Evolutionary conservation across 2,888 invertebrate species (phyloP), one percentile per base, ranked within the genome.

Genomic region (Agapetus fuscipes): DNA sequence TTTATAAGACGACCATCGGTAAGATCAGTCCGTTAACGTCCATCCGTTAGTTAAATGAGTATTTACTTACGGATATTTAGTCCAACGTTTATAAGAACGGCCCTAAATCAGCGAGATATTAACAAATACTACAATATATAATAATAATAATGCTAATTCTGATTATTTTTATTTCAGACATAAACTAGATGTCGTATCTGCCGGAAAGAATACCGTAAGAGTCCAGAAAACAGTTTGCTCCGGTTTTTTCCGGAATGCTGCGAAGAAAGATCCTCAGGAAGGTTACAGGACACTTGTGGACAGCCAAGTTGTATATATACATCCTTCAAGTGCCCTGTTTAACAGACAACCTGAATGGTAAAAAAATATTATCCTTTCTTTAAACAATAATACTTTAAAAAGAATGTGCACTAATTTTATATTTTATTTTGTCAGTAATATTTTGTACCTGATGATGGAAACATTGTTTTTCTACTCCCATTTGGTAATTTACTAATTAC

Each of bases 191-290:
- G 95, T 98, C 0, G 91, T 97, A 0, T 93, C 94, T 0, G 96
- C 96, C 31, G 96, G 89, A 1, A 91, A 94, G 58, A 93, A 93
- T 58, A 93, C 91, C 0, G 93, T 93, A 0, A 74, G 93, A 31
- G 84, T 97, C 9, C 98, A 98, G 64, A 98, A 98, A 65, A 93
- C 96, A 0, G 89, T 99, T 36, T 96, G 97, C 60, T 90, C 94
- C 0, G 98, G 97, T 2, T 98, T 96, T 72, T 99, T 99, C 69
- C 73, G 97, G 38, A 97, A 98, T 64, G 96, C 97, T 1, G 95
- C 96, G 0, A 98, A 99, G 64, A 96, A 97, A 58, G 97, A 99
- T 71, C 97, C 97, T 0, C 97, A 97, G 59, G 97, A 98, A 65
- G 88, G 88, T 1, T 99, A 99, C 64, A 74, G 97, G 37, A 98